These are phyloP conservation scores for Noctua comes DNA, from an alignment of 2,888 invertebrate species.

Conservation along the genomic window DNA sequence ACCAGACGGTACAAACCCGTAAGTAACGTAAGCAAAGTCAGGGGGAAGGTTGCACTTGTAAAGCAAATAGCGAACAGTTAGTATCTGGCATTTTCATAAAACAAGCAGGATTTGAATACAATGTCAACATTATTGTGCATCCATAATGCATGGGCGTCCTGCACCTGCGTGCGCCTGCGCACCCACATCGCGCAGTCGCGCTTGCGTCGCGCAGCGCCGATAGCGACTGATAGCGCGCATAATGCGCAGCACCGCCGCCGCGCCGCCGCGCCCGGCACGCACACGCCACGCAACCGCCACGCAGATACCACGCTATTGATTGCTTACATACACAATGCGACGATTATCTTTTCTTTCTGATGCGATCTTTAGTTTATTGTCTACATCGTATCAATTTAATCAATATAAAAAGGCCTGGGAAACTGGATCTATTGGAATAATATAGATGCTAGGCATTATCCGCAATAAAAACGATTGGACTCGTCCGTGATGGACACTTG, in stretches of 20 bases:
- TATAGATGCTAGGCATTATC: not conserved
- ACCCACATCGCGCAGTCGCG: constrained; percentile 23
- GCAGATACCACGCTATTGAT: constrained; percentile 13
- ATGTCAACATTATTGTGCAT: constrained; percentile 65
- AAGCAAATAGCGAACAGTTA: constrained; percentile 48
- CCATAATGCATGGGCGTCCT: constrained; percentile 63
- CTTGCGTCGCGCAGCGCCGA: constrained; percentile 36
- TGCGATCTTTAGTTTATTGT: not conserved
- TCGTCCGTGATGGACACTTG: not conserved
- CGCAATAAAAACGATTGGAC: not conserved
- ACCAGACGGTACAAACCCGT: not conserved
- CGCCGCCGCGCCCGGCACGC: constrained; percentile 13
- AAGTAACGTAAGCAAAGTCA: not conserved
- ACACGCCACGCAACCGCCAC: constrained; percentile 16
- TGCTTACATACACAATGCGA: constrained; percentile 21
- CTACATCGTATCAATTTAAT: not conserved
- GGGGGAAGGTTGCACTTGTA: constrained; percentile 13
- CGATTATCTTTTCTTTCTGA: constrained; percentile 8
- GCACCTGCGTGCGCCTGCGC: constrained; percentile 57
- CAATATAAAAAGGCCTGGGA: not conserved
- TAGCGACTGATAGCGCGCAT: constrained; percentile 59
- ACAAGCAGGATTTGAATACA: constrained; percentile 66
- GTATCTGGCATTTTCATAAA: constrained; percentile 64
- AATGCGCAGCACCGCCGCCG: constrained; percentile 23
- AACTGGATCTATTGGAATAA: constrained; percentile 9